phyloP scores from a whole-genome alignment of 2,888 invertebrate genomes.

The Drosophila mimetica region DNA sequence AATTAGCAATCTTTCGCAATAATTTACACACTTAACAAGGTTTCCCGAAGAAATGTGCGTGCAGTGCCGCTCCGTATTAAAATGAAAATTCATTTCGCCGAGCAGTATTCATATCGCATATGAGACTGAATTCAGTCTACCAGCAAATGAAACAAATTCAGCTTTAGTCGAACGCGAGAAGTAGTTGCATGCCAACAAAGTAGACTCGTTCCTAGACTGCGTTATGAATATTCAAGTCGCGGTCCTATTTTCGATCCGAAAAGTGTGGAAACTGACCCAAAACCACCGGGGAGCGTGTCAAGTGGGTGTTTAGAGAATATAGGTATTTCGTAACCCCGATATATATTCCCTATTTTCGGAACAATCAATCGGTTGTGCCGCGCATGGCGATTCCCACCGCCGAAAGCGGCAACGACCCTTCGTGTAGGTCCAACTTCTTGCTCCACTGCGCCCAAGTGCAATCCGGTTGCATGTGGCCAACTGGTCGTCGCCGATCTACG shows the following conservation, averaged over 20 bases:
- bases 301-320: slow-evolving; percentile 1
- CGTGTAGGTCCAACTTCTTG: slow-evolving; percentile 58
- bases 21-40: slow-evolving; percentile 66
- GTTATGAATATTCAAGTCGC: slow-evolving; percentile 62
- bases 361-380: slow-evolving; percentile 31
- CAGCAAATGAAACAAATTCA: slow-evolving; percentile 55
- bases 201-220: slow-evolving; percentile 37
- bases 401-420: slow-evolving; percentile 52
- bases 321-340: slow-evolving; percentile 4
- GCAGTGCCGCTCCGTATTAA: slow-evolving; percentile 40
- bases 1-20: slow-evolving; percentile 74
- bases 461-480: slow-evolving; percentile 35
- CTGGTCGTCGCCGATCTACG: slow-evolving; percentile 38
- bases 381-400: slow-evolving; percentile 27
- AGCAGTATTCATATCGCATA: slow-evolving; percentile 38
- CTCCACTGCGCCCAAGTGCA: slow-evolving; percentile 52
- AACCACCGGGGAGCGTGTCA: slow-evolving; percentile 6
- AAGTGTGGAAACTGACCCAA: slow-evolving; percentile 32
- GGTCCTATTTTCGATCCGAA: slow-evolving; percentile 26
- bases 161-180: slow-evolving; percentile 65
- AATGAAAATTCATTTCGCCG: slow-evolving; percentile 41
- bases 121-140: slow-evolving; percentile 28
- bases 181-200: slow-evolving; percentile 65
- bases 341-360: slow-evolving; percentile 14
- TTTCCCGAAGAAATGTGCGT: slow-evolving; percentile 63